Evolutionary conservation across 2,888 invertebrate species (phyloP), one percentile per base, ranked within the genome.

Genomic region (Melipona bicolor): DNA sequence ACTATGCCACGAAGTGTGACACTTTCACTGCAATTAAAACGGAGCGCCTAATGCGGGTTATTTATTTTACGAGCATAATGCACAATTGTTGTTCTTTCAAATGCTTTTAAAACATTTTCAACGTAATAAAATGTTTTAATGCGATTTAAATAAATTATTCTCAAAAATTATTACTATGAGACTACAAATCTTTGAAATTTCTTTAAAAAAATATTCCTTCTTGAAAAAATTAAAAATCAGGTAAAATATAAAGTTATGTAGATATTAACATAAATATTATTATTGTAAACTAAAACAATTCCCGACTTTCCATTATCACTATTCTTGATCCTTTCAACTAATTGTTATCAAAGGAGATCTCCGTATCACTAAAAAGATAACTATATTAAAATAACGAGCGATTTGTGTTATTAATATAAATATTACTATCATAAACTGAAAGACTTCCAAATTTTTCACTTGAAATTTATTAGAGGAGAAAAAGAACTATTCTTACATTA

Each of bases 1-100:
- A 69, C 19, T 59, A 32, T 54, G 67, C 19, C 21, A 64, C 52
- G 21, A 64, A 56, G 61, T 50, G 54, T 49, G 62, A 15, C 32
- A 79, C 79, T 79, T 79, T 79, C 79, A 70, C 77, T 65, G 62
- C 77, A 17, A 56, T 56, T 64, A 56, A 79, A 79, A 70, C 77
- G 70, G 70, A 79, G 50, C 69, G 49, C 32, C 69, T 49, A 77
- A 65, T 64, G 54, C 54, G 43, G 62, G 69, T 36, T 70, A 70
- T 27, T 43, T 50, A 43, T 24, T 62, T 24, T 49, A 27, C 68
- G 69, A 68, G 61, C 36, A 62, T 49, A 0, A n/a, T 2, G 21
- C 11, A n/a, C 5, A 9, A 21, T 17, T 0, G 13, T 43, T 4
- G 17, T 43, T 43, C 43, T 43, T 65, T 65, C n/a, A 1, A 17